Percentiles rank a stretch among this genome's conserved stretches.
These are phyloP conservation scores for Malthinus seriepunctatus DNA, from an alignment of 2,888 invertebrate species.

Conservation along the genomic window DNA sequence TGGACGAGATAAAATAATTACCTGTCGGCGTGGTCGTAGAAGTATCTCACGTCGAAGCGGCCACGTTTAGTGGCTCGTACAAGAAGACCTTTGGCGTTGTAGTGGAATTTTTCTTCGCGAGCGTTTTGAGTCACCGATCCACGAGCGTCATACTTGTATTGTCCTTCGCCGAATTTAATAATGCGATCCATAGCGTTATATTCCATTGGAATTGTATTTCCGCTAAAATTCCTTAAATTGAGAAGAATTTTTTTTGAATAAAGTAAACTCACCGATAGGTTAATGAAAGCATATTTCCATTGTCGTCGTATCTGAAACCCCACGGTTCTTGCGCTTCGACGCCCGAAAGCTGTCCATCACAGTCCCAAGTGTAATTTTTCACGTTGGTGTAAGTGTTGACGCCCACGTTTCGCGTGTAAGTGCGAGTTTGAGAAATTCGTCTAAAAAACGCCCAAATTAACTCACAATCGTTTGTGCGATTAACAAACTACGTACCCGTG, in stretches of 20 bases:
- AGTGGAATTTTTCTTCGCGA: conserved; percentile 88
- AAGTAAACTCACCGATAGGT: conserved; percentile 66
- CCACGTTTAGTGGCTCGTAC: conserved; percentile 85
- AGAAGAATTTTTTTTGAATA: no score
- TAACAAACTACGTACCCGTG: conserved; percentile 61
- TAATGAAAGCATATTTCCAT: conserved; percentile 88
- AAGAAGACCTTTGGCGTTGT: conserved; percentile 89
- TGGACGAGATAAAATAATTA: conserved; percentile 40
- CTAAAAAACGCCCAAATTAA: conserved; percentile 45
- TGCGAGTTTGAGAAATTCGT: conserved; percentile 82
- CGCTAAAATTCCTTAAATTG: conserved; percentile 54
- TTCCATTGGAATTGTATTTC: conserved; percentile 90
- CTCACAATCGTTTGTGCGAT: not conserved
- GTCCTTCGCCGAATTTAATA: conserved; percentile 89
- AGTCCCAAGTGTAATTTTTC: conserved; percentile 94
- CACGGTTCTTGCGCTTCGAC: conserved; percentile 92
- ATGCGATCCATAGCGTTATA: conserved; percentile 91
- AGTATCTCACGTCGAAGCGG: conserved; percentile 87
- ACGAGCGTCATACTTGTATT: conserved; percentile 86
- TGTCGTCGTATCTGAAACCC: conserved; percentile 90
- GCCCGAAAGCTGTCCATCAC: conserved; percentile 89
- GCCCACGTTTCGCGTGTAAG: conserved; percentile 86
- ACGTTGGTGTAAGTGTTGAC: conserved; percentile 89
- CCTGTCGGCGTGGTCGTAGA: conserved; percentile 87
- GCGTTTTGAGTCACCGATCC: conserved; percentile 92